These are phyloP conservation scores for Adelosebastes latens DNA, from an alignment of 2,797 vertebrate genomes.

Conservation along the genomic window DNA sequence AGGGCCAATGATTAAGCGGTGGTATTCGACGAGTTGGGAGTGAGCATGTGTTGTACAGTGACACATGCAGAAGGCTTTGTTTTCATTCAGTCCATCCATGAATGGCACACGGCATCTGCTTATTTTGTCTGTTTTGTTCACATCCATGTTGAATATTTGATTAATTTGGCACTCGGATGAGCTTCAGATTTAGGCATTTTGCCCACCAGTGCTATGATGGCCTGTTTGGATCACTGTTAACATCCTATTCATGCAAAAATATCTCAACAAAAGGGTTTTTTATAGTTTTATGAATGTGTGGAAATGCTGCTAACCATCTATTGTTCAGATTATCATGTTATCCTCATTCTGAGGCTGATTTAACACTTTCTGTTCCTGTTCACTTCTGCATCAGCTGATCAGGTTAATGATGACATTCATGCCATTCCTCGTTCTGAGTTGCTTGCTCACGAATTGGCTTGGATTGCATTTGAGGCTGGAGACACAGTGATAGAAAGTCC, in stretches of 20 bases:
- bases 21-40: background rate
- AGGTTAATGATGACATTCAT: background rate
- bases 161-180: background rate
- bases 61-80: background rate
- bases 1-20: background rate
- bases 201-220: background rate
- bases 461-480: background rate
- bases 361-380: background rate
- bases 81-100: background rate
- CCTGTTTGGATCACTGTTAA: background rate
- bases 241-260: background rate
- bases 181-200: background rate
- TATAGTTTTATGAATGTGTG: background rate
- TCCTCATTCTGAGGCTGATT: background rate
- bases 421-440: background rate
- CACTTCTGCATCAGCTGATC: background rate
- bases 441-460: slow-evolving; percentile 9
- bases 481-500: background rate
- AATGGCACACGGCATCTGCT: background rate
- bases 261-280: background rate
- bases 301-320: background rate
- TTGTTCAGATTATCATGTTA: background rate
- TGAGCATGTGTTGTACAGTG: background rate
- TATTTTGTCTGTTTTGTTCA: background rate
- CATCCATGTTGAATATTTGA: background rate